A percentile compares a stretch with the other conserved stretches of the same genome.
Evolutionary conservation across 2,888 invertebrate genomes (phyloP).

Genomic region (Cephus nigrinus): DNA sequence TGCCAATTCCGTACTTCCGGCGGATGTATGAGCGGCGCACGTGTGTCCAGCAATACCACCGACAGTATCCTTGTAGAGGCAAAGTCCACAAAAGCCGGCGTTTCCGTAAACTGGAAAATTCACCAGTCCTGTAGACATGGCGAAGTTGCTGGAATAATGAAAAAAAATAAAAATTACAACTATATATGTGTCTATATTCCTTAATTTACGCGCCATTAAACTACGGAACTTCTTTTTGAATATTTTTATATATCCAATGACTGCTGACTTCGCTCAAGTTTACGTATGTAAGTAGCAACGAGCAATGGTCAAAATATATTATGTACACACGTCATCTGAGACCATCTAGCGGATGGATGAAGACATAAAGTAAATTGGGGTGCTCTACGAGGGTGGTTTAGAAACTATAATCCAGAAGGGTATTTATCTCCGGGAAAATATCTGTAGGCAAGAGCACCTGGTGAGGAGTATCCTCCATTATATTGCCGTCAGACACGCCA

Average conservation of each 20-base stretch:
- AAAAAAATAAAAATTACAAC: not conserved
- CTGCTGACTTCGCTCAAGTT: not conserved
- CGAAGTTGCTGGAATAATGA: conserved; percentile 52
- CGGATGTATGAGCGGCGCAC: conserved; percentile 22
- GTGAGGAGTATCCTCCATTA: not conserved
- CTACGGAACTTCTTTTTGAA: not conserved
- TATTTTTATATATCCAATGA: not conserved
- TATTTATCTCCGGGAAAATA: conserved; percentile 3
- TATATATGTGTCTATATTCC: not conserved
- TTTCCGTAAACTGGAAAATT: conserved; percentile 50
- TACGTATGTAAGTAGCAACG: not conserved
- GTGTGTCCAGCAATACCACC: conserved; percentile 37
- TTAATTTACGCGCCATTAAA: not conserved
- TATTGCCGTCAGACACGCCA: conserved; percentile 5
- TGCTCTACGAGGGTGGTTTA: not conserved
- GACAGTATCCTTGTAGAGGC: conserved; percentile 49
- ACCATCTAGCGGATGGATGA: not conserved
- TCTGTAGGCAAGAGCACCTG: conserved; percentile 4
- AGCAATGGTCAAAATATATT: not conserved
- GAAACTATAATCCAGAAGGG: conserved; percentile 3
- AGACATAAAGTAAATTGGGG: conserved; percentile 1
- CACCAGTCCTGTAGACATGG: conserved; percentile 53
- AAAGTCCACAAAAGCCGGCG: conserved; percentile 49
- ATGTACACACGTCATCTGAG: not conserved
- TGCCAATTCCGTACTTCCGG: not conserved